Base-by-base conservation (phyloP, 2,888 invertebrate genomes). In the Diarsia rubi region DNA sequence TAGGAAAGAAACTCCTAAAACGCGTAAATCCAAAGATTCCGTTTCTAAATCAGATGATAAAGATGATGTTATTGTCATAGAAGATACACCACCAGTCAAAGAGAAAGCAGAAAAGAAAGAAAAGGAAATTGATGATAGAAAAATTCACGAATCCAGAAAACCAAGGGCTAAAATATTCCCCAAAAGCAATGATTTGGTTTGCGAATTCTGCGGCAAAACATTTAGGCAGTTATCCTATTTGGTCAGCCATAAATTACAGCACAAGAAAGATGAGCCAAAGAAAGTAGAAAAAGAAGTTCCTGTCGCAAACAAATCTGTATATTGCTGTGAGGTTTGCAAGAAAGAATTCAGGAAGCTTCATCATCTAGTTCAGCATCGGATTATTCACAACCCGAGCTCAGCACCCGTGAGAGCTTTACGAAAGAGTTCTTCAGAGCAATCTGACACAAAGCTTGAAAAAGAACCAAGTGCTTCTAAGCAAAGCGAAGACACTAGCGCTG, bases 181-280 rank as follows among this genome's bases (percentile, higher is more conserved):
- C 27, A 91, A 86, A 80, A 83, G 73, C 12, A 91, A 84, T 74
- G 91, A 92, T 82, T 89, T 95, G 19, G 90, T 93, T 27, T 97
- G 97, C 82, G 96, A 96, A 87, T 92, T 95, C 73, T 97, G 97
- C 80, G 95, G 95, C 0, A 97, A 96, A 91, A 92, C 91, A 19
- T 97, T 97, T 84, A 93, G 97, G 81, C 97, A 97, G 81, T 85
- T 95, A 64, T 96, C 96, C 0, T 96, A 97, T 85, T 92, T 96
- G 73, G 93, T 92, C 0, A 95, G 91, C 79, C 97, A 97, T 84
- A 96, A 93, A 85, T 64, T 94, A 52, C 94, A 94, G 69, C 96
- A 96, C 78, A 94, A 92, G 78, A 95, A 92, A 86, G 92, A 92
- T 12, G 91, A 92, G 42, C 31, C 84, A 54, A 94, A 94, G 81